Evolutionary conservation across 2,113 vertebrate genomes (phyloP).

Genomic region (Columba janthina): DNA sequence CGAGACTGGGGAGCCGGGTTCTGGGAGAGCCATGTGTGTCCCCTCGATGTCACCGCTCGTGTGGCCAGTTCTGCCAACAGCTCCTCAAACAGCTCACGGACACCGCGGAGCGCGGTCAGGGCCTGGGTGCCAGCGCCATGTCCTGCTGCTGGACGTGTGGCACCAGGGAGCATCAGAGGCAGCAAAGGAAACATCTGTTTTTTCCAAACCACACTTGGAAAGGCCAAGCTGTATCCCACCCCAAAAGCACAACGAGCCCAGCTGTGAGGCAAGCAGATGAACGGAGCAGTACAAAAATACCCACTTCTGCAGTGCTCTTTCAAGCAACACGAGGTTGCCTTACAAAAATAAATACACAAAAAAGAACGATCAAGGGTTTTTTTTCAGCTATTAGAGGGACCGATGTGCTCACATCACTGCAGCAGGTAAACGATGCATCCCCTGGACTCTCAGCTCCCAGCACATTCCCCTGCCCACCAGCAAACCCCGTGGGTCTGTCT

Average conservation of each 20-base stretch:
- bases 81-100: background rate
- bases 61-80: background rate
- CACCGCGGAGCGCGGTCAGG: rapidly evolving
- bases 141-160: background rate
- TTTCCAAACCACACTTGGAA: background rate
- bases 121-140: background rate
- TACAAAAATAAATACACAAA: background rate
- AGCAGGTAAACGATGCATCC: rapidly evolving
- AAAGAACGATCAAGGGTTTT: rapidly evolving
- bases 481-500: background rate
- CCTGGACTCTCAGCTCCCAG: rapidly evolving
- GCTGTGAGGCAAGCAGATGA: background rate
- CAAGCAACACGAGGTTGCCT: background rate
- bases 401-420: background rate
- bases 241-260: background rate
- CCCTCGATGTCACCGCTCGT: rapidly evolving
- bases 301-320: background rate
- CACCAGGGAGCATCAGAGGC: rapidly evolving
- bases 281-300: background rate
- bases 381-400: background rate
- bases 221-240: background rate
- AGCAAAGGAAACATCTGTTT: background rate
- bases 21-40: background rate
- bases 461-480: background rate
- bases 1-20: rapidly evolving